Percentiles rank a stretch among this genome's conserved stretches.
Evolutionary conservation across 1,140 invertebrate species (phyloP).

Genomic region (Tetraneura akinire): DNA sequence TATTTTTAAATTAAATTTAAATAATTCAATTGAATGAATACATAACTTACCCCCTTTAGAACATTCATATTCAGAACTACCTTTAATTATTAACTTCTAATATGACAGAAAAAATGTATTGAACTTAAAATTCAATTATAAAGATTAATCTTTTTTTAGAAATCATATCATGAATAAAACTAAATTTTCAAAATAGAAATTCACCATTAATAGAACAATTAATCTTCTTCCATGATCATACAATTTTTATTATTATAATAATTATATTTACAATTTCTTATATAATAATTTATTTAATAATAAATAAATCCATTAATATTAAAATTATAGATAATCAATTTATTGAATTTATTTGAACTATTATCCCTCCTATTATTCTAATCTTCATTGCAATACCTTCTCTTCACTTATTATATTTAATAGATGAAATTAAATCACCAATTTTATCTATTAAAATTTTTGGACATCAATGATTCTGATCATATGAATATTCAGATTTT

Average conservation of each 20-base stretch:
- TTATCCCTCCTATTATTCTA: background rate
- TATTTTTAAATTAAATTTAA: slow-evolving; percentile 59
- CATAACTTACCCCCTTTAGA: slow-evolving; percentile 63
- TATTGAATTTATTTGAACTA: slow-evolving; percentile 1
- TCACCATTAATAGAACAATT: slow-evolving; percentile 66
- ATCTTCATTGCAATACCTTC: background rate
- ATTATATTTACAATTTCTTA: slow-evolving; percentile 37
- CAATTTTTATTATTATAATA: slow-evolving; percentile 62
- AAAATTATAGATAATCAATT: background rate
- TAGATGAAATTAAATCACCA: background rate
- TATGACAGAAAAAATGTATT: slow-evolving; percentile 63
- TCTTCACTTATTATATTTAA: background rate
- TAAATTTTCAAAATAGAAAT: slow-evolving; percentile 62
- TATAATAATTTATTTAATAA: slow-evolving; percentile 53
- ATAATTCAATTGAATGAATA: slow-evolving; percentile 64
- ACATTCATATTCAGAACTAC: slow-evolving; percentile 64
- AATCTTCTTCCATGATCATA: slow-evolving; percentile 65
- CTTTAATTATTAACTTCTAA: slow-evolving; percentile 62
- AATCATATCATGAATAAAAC: slow-evolving; percentile 61
- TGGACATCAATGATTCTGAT: background rate
- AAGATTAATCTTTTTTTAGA: slow-evolving; percentile 61
- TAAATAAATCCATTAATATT: slow-evolving; percentile 55
- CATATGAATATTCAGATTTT: slow-evolving; percentile 9
- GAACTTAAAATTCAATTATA: slow-evolving; percentile 66
- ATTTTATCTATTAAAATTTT: slow-evolving; percentile 9